Percentiles rank a stretch among this genome's conserved stretches.
Conservation (phyloP, 2,888 invertebrate genomes). For the Amblyjoppa fuscipennis region DNA sequence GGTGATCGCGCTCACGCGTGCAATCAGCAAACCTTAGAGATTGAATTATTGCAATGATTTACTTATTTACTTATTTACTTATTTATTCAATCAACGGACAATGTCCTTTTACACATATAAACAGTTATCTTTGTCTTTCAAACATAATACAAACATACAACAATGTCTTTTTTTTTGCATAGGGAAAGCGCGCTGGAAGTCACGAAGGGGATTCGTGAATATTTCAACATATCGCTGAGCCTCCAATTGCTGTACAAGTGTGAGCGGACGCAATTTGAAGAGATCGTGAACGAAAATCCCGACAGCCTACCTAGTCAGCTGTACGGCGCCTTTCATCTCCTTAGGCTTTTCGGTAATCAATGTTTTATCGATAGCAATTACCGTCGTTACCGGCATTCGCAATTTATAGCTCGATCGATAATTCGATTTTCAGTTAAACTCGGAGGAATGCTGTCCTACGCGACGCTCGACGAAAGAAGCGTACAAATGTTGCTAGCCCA, state of each 20-base stretch:
- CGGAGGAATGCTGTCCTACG: slow-evolving; percentile 96
- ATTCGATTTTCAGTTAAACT: slow-evolving; percentile 87
- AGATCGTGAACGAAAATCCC: slow-evolving; percentile 91
- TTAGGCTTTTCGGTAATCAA: slow-evolving; percentile 91
- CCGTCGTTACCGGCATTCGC: background rate
- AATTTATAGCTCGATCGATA: slow-evolving; percentile 9
- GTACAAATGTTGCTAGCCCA: slow-evolving; percentile 93
- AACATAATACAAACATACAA: no score
- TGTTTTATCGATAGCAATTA: background rate
- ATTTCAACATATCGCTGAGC: slow-evolving; percentile 97
- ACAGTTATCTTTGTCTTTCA: no score
- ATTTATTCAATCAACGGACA: no score
- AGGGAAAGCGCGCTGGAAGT: slow-evolving; percentile 81
- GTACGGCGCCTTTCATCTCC: slow-evolving; percentile 96
- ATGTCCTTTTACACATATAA: no score
- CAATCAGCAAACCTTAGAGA: background rate
- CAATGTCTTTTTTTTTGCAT: background rate
- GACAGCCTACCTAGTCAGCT: slow-evolving; percentile 93
- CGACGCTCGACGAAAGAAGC: slow-evolving; percentile 95
- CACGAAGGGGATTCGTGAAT: slow-evolving; percentile 93
- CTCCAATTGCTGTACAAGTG: slow-evolving; percentile 97
- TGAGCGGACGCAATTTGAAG: slow-evolving; percentile 96
- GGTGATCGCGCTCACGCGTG: background rate
- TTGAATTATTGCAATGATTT: slow-evolving; percentile 14
- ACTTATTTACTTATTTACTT: background rate